Base-by-base conservation (phyloP, 2,888 invertebrate genomes). In the Megaustenia siamemsis region DNA sequence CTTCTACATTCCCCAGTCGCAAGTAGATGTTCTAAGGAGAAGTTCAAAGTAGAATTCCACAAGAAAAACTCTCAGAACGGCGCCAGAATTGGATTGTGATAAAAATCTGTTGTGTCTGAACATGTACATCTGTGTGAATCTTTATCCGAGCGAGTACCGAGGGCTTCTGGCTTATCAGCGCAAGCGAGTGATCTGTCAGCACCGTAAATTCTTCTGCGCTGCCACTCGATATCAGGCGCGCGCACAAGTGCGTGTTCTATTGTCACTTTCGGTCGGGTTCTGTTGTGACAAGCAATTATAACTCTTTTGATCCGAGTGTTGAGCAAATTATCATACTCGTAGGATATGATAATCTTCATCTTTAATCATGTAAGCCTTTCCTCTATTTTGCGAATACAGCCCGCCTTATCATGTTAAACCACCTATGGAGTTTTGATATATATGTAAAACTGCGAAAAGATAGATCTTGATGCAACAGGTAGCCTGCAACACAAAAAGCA, bases 31-130 rank as follows among this genome's bases (percentile, higher is more conserved):
- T 32, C 1, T 32, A 63, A 8, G 28, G 12, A 18, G 32, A 63
- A 1, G 63, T 63, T 21, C 32, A 63, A 6, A 63, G 63, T 32
- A 40, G 71, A 71, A 71, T 43, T 71, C 71, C 71, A 71, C 43
- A 71, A n/a, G n/a, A 43, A n/a, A 71, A 21, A n/a, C 28, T 43
- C 43, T 71, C 45, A 71, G 71, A 71, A 71, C 71, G n/a, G 71
- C 43, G 38, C 24, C 38, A 40, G 40, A 35, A 40, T 69, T 40
- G 38, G 21, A 69, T 24, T 69, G 71, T n/a, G n/a, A 71, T 71
- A 71, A 43, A 69, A 71, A 45, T 71, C 10, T 71, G 43, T 71
- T 71, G 21, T 69, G 40, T 71, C 28, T 1, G 40, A n/a, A 43
- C 43, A 24, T 21, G 40, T 45, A 71, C 12, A n/a, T 71, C 45